phyloP scores from a whole-genome alignment of 2,113 vertebrate species.

The Tenebrosternarchus preto region DNA sequence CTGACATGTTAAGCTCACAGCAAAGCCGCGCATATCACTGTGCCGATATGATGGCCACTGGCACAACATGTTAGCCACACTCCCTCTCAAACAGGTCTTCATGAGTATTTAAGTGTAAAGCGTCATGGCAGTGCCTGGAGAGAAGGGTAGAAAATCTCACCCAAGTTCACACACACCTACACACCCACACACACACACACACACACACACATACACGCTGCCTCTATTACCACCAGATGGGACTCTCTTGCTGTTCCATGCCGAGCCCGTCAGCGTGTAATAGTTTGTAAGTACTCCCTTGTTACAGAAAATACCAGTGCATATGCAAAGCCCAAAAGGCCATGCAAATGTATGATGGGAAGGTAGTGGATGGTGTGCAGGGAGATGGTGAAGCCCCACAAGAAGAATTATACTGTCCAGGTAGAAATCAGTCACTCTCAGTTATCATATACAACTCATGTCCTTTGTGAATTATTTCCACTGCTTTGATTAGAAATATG shows the following conservation, averaged over 20 bases:
- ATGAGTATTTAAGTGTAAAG: slow-evolving; percentile 58
- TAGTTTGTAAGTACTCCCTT: slow-evolving; percentile 57
- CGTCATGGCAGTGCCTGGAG: slow-evolving; percentile 40
- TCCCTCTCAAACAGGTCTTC: slow-evolving; percentile 35
- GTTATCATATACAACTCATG: slow-evolving; percentile 30
- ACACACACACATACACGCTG: neutral
- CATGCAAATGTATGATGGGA: slow-evolving; percentile 31
- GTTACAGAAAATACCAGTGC: slow-evolving; percentile 36
- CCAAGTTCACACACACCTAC: slow-evolving; percentile 8
- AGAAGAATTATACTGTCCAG: neutral
- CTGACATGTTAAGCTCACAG: slow-evolving; percentile 66
- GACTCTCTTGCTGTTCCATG: slow-evolving; percentile 26
- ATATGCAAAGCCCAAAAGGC: slow-evolving; percentile 47
- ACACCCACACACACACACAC: neutral
- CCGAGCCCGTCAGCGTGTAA: slow-evolving; percentile 48
- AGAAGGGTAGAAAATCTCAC: slow-evolving; percentile 32
- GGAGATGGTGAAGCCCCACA: slow-evolving; percentile 17
- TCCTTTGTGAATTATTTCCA: slow-evolving; percentile 15
- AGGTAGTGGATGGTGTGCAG: neutral
- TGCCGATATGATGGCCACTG: slow-evolving; percentile 72
- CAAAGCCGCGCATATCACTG: slow-evolving; percentile 57
- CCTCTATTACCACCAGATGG: neutral
- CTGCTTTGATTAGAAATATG: slow-evolving; percentile 23
- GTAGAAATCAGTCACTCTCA: slow-evolving; percentile 24
- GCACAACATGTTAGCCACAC: slow-evolving; percentile 66